Evolutionary conservation across 2,113 vertebrate genomes (phyloP).

Genomic region (Heptranchias perlo): DNA sequence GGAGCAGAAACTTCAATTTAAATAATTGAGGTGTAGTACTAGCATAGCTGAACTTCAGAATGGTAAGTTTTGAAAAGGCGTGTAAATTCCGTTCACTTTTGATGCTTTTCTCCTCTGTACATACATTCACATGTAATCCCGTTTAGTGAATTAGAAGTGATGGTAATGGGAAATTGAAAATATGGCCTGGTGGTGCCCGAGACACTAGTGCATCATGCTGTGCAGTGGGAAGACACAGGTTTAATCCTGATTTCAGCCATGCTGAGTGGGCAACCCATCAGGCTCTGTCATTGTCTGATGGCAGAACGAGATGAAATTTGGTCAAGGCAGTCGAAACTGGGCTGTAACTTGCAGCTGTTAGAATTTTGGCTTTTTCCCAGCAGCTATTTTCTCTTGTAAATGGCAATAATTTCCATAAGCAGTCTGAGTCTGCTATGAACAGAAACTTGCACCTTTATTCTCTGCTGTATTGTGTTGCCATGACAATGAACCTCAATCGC

Average conservation of each 20-base stretch:
- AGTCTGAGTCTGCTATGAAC: not conserved
- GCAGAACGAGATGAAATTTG: not conserved
- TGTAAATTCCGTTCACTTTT: not conserved
- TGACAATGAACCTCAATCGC: not conserved
- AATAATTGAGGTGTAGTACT: not conserved
- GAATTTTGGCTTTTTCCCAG: not conserved
- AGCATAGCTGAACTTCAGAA: not conserved
- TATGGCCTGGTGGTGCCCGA: not conserved
- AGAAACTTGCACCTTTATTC: not conserved
- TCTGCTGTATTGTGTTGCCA: not conserved
- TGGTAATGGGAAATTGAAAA: not conserved
- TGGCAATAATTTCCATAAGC: not conserved
- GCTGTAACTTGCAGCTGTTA: not conserved
- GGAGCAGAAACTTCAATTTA: no score
- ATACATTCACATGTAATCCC: not conserved
- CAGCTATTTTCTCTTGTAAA: not conserved
- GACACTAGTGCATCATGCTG: not conserved
- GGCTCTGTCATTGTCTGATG: not conserved
- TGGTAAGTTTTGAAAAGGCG: not conserved
- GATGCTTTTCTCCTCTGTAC: not conserved
- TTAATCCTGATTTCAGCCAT: not conserved
- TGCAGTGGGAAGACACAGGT: not conserved
- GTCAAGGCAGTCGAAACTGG: not conserved
- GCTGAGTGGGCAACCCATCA: not conserved
- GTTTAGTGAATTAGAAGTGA: not conserved